These are phyloP conservation scores for Pilophorus perplexus DNA, from an alignment of 2,888 invertebrate species.

Conservation along the genomic window DNA sequence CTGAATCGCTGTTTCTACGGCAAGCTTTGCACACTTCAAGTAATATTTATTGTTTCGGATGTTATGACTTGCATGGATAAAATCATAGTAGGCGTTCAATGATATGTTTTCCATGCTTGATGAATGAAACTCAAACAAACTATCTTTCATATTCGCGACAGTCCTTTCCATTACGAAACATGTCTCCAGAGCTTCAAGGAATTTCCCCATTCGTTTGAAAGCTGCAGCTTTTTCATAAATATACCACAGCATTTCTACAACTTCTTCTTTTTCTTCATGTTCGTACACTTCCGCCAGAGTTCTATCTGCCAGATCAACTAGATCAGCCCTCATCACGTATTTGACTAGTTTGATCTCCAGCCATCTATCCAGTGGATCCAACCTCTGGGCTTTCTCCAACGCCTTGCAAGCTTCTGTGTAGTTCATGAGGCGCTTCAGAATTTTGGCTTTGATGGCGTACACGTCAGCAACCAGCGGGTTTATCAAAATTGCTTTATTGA, in stretches of 20 bases:
- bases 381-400: conserved; percentile 93
- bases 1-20: conserved; percentile 85
- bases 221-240: conserved; percentile 79
- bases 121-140: conserved; percentile 99
- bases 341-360: conserved; percentile 99
- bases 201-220: conserved; percentile 81
- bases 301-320: conserved; percentile 73
- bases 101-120: conserved; percentile 99
- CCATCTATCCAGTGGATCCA: conserved; percentile 98
- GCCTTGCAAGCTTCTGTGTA: conserved; percentile 86
- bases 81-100: conserved; percentile 91
- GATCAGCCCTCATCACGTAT: conserved; percentile 91
- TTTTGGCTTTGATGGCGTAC: conserved; percentile 92
- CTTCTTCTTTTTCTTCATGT: not conserved
- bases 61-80: conserved; percentile 90
- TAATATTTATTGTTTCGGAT: conserved; percentile 93
- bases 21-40: conserved; percentile 87
- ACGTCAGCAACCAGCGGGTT: conserved; percentile 98
- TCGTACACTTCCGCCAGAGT: conserved; percentile 61
- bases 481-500: conserved; percentile 91
- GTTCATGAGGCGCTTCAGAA: conserved; percentile 96
- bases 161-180: conserved; percentile 98
- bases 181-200: conserved; percentile 94
- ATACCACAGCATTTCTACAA: conserved; percentile 1
- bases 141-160: conserved; percentile 97